phyloP scores from a whole-genome alignment of 2,113 vertebrate genomes.

The Rhinogobius similis region DNA sequence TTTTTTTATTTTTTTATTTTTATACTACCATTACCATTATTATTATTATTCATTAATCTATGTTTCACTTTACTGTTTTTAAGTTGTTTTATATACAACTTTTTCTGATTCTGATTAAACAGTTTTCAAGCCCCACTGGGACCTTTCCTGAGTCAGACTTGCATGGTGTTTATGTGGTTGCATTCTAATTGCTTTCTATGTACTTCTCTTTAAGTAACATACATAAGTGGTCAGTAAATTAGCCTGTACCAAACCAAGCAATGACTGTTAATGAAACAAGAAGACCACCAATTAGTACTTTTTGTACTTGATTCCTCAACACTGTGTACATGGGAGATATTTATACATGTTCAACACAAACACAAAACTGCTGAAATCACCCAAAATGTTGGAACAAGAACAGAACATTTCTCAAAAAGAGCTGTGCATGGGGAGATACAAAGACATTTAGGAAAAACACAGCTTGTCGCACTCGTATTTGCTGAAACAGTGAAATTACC shows the following conservation, averaged over 20 bases:
- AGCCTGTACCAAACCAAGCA: conserved; percentile 4
- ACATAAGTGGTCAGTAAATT: neutral
- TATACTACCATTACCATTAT: no score
- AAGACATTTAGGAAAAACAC: conserved; percentile 13
- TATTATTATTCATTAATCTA: no score
- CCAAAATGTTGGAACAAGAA: neutral
- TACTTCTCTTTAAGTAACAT: neutral
- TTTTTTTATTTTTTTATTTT: no score
- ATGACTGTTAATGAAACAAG: neutral
- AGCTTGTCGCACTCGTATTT: conserved; percentile 34
- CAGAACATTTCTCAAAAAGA: conserved; percentile 18
- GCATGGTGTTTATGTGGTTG: neutral
- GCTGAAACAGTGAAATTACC: conserved; percentile 45
- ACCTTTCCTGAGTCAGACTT: neutral
- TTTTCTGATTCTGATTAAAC: no score
- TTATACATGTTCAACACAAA: conserved; percentile 6
- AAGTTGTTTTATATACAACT: no score
- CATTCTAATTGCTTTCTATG: neutral
- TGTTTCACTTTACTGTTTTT: no score
- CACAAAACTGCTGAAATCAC: neutral
- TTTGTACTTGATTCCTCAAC: neutral
- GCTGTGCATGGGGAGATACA: conserved; percentile 1
- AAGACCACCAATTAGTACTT: conserved; percentile 6
- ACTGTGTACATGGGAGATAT: neutral
- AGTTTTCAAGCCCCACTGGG: no score